Conservation (phyloP, 2,888 invertebrate species). For the Cryptocephalus moraei region DNA sequence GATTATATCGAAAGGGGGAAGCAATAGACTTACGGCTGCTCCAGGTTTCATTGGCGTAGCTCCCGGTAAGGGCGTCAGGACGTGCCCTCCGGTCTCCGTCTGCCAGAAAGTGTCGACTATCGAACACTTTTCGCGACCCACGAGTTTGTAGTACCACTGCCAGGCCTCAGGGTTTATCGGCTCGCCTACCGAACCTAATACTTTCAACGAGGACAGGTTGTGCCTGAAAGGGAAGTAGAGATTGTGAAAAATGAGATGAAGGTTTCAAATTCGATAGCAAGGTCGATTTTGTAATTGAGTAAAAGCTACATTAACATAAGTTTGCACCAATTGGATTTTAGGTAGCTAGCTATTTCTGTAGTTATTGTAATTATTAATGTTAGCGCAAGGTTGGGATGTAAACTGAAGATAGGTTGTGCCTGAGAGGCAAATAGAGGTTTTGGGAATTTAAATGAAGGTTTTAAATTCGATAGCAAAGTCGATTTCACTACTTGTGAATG, state of each 20-base stretch:
- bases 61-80: constrained; percentile 90
- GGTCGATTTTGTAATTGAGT: no score
- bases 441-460: no score
- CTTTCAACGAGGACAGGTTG: constrained; percentile 53
- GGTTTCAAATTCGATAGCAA: no score
- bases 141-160: constrained; percentile 84
- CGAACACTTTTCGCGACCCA: constrained; percentile 77
- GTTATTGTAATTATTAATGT: no score
- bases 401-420: constrained; percentile 55
- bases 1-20: no score
- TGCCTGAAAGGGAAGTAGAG: constrained; percentile 41
- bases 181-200: constrained; percentile 96
- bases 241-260: no score
- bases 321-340: no score
- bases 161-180: constrained; percentile 98
- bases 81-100: constrained; percentile 98
- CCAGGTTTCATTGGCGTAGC: constrained; percentile 97
- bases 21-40: constrained; percentile 67
- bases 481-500: no score
- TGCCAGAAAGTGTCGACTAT: constrained; percentile 99
- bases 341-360: no score
- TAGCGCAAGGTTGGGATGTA: no score
- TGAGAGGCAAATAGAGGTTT: constrained; percentile 27
- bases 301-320: no score
- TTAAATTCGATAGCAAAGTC: no score